Base-by-base conservation (phyloP, 2,888 invertebrate genomes). In the Conops quadrifasciatus region DNA sequence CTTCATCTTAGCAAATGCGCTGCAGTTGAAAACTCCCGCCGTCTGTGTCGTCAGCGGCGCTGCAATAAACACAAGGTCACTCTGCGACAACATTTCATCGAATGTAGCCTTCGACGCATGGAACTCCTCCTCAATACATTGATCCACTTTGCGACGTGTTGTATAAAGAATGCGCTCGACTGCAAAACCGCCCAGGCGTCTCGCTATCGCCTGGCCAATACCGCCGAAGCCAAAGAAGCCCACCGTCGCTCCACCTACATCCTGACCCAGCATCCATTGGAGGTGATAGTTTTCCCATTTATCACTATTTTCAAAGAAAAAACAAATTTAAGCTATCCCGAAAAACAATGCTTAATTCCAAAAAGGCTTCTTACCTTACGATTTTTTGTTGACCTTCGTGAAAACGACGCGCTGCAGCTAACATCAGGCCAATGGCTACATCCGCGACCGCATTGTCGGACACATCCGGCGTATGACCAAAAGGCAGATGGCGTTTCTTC, bases 161-260 rank as follows among this genome's bases (percentile, higher is more conserved):
- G 90, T 88, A 81, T 96, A 96, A 0, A 96, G 74, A 75, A 96
- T 89, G 75, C 87, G 87, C 0, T 84, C 87, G 0, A 94, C 90
- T 30, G 91, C 90, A 78, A 97, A 96, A 0, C 92, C 91, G 68
- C 88, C 87, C 5, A 96, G 85, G 71, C 94, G 88, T 77, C 90
- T 89, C 1, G 91, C 91, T 47, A 95, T 89, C 0, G 91, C 90
- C 81, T 91, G 90, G 0, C 94, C 94, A 77, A 95, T 91, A 66
- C 91, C 89, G 0, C 95, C 95, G 24, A 95, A 87, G n/a, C 95
- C 95, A 15, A 93, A 90, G 73, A 94, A 90, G 1, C 95, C 96
- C 0, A 97, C 92, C 0, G 93, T 94, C 9, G 94, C 91, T 51
- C 89, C 91, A 0, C 89, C 87, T 43, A 97, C 87, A 71, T 94